These are phyloP conservation scores for Corythaeola cristata DNA, from an alignment of 2,113 vertebrate species.

Conservation along the genomic window DNA sequence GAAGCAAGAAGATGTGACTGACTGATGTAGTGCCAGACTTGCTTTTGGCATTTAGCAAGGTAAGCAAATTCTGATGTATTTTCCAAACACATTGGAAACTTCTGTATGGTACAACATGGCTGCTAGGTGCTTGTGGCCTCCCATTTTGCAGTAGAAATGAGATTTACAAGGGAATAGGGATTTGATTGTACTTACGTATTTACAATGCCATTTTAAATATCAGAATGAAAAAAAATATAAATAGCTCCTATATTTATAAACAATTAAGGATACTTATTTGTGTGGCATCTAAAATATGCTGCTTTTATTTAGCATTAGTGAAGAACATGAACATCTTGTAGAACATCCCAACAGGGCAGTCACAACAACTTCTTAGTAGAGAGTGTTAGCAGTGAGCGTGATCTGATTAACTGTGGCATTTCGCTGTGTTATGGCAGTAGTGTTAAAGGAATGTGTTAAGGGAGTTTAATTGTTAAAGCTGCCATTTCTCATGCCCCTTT, in stretches of 20 bases:
- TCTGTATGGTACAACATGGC: background rate
- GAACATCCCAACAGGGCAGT: slow-evolving; percentile 34
- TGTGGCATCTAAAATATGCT: background rate
- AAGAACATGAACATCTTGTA: slow-evolving; percentile 21
- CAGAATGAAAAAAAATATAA: background rate
- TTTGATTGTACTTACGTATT: background rate
- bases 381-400: background rate
- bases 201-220: background rate
- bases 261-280: slow-evolving; percentile 3
- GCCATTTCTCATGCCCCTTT: slow-evolving; percentile 62
- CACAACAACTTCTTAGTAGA: background rate
- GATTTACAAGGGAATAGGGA: background rate
- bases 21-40: slow-evolving; percentile 11
- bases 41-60: slow-evolving; percentile 5
- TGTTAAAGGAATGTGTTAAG: slow-evolving; percentile 58
- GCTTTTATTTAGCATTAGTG: slow-evolving; percentile 39
- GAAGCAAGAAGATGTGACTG: background rate
- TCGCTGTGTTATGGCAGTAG: slow-evolving; percentile 36
- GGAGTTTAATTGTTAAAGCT: slow-evolving; percentile 71
- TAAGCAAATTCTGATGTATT: background rate
- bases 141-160: background rate
- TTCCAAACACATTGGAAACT: background rate
- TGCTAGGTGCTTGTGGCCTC: background rate
- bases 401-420: slow-evolving; percentile 69
- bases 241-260: slow-evolving; percentile 1